phyloP scores from a whole-genome alignment of 2,797 vertebrate species.

The Mycteria americana region DNA sequence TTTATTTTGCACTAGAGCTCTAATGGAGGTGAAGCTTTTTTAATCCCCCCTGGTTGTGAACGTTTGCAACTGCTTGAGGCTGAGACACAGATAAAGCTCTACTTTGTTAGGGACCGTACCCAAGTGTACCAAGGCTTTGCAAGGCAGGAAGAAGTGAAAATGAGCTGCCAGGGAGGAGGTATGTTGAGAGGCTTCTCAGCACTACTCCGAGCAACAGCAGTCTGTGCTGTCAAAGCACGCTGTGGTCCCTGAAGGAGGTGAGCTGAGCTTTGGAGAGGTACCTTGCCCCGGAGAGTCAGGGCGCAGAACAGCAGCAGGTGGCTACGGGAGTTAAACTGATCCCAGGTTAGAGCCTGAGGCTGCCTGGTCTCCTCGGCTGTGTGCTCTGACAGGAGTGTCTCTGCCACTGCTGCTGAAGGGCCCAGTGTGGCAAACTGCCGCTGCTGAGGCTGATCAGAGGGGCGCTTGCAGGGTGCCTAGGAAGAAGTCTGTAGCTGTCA shows the following conservation, averaged over 20 bases:
- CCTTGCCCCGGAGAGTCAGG: too few relatives aligned
- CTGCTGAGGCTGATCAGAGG: too few relatives aligned
- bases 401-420: neutral
- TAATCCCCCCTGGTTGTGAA: neutral
- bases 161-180: neutral
- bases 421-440: neutral
- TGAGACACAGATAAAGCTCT: neutral
- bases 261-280: neutral
- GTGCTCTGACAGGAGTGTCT: rapidly evolving
- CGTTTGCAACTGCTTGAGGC: neutral
- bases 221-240: neutral
- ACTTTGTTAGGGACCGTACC: rapidly evolving
- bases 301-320: too few relatives aligned
- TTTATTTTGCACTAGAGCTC: neutral
- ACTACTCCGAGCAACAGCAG: too few relatives aligned
- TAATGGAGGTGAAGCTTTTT: neutral
- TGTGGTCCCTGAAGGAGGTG: neutral
- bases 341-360: neutral
- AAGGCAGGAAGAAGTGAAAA: neutral
- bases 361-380: rapidly evolving
- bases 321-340: rapidly evolving
- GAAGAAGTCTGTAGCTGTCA: neutral
- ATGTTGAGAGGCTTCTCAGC: neutral
- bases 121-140: neutral
- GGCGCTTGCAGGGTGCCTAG: neutral